Evolutionary conservation across 2,888 invertebrate species (phyloP).

Genomic region (Crematogaster levior): DNA sequence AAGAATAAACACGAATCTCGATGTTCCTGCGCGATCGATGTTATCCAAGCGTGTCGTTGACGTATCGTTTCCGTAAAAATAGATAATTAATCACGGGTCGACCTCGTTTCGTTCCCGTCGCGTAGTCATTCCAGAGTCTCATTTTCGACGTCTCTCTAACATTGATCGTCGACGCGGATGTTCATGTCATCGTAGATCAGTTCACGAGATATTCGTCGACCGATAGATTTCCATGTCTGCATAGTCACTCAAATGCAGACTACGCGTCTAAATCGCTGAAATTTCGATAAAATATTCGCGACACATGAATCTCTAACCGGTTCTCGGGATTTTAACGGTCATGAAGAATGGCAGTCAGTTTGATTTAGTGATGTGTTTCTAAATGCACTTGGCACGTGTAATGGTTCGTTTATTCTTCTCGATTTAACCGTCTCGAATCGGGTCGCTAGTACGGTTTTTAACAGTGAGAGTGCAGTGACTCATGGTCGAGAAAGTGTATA

Average conservation of each 20-base stretch:
- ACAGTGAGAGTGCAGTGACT: constrained; percentile 37
- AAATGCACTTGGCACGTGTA: constrained; percentile 34
- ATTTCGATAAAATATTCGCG: constrained; percentile 17
- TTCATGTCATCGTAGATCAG: constrained; percentile 59
- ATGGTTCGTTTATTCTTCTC: constrained; percentile 36
- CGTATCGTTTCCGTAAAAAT: constrained; percentile 38
- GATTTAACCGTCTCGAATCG: constrained; percentile 33
- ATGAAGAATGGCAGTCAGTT: constrained; percentile 38
- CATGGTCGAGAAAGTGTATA: constrained; percentile 18
- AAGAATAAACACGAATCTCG: constrained; percentile 32
- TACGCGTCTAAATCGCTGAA: not conserved
- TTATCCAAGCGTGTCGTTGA: constrained; percentile 35
- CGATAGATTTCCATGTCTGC: constrained; percentile 36
- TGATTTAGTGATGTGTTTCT: constrained; percentile 43
- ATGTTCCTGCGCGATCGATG: constrained; percentile 54
- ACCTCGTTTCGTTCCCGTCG: constrained; percentile 57
- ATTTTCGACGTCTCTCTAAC: constrained; percentile 40
- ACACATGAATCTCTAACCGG: not conserved
- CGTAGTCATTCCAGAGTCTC: constrained; percentile 45
- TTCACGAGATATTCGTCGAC: constrained; percentile 47
- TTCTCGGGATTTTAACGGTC: constrained; percentile 31
- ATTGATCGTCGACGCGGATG: constrained; percentile 52
- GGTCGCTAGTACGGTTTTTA: not conserved
- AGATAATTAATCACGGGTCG: constrained; percentile 67
- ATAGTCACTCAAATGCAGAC: not conserved